Conservation (phyloP, 2,113 vertebrate genomes). For the Carassius gibelio region DNA sequence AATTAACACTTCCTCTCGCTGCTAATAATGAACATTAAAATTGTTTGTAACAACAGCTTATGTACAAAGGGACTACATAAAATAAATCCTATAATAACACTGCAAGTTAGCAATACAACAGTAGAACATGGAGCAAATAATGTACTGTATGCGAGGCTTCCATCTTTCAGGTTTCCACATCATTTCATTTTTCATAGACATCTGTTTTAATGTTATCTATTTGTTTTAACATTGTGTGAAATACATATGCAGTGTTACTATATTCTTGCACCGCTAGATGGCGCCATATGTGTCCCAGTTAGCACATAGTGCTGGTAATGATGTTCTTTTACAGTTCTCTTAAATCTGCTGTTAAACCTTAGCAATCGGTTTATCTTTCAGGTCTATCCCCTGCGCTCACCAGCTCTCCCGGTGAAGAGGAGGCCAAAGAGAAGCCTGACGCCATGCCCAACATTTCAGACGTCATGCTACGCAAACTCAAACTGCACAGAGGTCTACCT, state of each 20-base stretch:
- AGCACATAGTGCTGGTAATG: not conserved
- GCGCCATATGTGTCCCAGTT: not conserved
- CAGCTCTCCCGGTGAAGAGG: constrained; percentile 73
- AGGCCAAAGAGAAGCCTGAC: constrained; percentile 81
- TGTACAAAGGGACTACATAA: too few species aligned
- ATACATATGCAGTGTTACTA: constrained; percentile 10
- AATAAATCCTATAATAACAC: too few species aligned
- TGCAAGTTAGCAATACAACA: too few species aligned
- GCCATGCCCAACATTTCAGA: constrained; percentile 96
- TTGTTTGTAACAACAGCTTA: too few species aligned
- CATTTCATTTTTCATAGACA: not conserved
- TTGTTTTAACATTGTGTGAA: not conserved
- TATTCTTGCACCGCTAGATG: constrained; percentile 28
- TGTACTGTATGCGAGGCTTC: not conserved
- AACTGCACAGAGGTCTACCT: constrained; percentile 85
- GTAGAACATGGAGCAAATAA: not conserved
- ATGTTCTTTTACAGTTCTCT: not conserved
- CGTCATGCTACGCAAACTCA: constrained; percentile 88
- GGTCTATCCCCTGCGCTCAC: constrained; percentile 72
- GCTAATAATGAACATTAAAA: too few species aligned
- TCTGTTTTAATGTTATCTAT: not conserved
- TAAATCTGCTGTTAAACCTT: not conserved
- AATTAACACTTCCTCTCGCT: too few species aligned
- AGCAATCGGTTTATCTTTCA: constrained; percentile 56
- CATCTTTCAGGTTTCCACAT: not conserved